Conservation (phyloP, 2,113 vertebrate species). For the Tychaedon coryphoeus region DNA sequence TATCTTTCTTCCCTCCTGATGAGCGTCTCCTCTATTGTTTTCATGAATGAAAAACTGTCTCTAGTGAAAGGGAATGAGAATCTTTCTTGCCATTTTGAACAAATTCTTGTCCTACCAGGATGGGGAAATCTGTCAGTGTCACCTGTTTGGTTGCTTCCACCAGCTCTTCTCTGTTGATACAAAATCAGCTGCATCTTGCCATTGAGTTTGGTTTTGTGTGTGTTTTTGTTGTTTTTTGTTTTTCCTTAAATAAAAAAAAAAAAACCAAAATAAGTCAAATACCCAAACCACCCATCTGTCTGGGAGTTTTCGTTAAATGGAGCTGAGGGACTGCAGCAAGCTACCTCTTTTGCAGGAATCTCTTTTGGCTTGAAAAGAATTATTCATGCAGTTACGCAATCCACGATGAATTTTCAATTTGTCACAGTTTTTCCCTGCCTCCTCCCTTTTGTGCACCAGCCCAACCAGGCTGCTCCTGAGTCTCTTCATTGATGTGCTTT, state of each 20-base stretch:
- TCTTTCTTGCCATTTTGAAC: not conserved
- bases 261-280: not conserved
- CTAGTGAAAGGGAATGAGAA: not conserved
- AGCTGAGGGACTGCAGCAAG: not conserved
- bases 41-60: not conserved
- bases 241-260: not conserved
- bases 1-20: not conserved
- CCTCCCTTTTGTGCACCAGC: slow-evolving; percentile 24
- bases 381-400: slow-evolving; percentile 38
- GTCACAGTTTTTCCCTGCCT: slow-evolving; percentile 26
- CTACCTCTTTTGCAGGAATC: slow-evolving; percentile 17
- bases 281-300: not conserved
- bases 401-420: slow-evolving; percentile 63
- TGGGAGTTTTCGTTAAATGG: not conserved
- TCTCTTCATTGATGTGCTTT: not conserved
- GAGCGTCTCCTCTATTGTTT: not conserved
- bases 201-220: not conserved
- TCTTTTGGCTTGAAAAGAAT: slow-evolving; percentile 40
- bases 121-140: not conserved
- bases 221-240: not conserved
- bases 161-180: not conserved
- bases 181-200: not conserved
- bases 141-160: not conserved
- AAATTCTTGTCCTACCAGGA: not conserved
- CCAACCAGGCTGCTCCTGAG: not conserved